Evolutionary conservation across 92 coral and sea anemone species (phyloP), one percentile per base, ranked within the genome.

Genomic region (Umimayanthus chanpuru): DNA sequence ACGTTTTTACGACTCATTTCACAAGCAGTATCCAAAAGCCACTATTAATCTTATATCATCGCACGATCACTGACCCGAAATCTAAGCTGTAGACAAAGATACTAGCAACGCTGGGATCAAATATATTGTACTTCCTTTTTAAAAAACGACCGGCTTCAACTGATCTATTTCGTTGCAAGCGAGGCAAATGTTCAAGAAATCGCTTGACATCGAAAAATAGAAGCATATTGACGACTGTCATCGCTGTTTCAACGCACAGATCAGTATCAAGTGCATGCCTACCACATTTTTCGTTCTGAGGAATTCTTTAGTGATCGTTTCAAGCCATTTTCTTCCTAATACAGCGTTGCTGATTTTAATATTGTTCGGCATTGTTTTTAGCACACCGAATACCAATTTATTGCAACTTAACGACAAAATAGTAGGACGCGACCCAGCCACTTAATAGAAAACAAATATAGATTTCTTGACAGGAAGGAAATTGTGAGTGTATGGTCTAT

Each of bases 1-100:
- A 12, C 4, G 29, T 50, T 83, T 83, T 83, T 79, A 83, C 78
- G 87, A 78, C 40, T 83, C 78, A 70, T 23, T 83, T 83, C 65
- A 43, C 87, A 83, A 43, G 9, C 67, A 16, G 23, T 43, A 43
- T 38, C 28, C 38, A 12, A 40, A 41, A 28, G 18, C 43, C 4
- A 32, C 18, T 11, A 38, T 44, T 4, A n/a, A 4, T 43, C 43
- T 25, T 1, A 47, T 4, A 21, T n/a, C 41, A 38, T 5, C 50
- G 50, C 50, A 7, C 50, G 50, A 40, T 68, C 86, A 30, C 55
- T 66, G 36, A 40, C 1, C 49, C 16, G 25, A 18, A 16, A 47
- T 39, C 3, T 29, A 66, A 64, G 7, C 56, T 39, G 61, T 26
- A 39, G 70, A 38, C 30, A 28, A 36, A n/a, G 23, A 41, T 66